Evolutionary conservation across 2,888 invertebrate genomes (phyloP), one percentile per base, ranked within the genome.

Genomic region (Lasius platythorax): DNA sequence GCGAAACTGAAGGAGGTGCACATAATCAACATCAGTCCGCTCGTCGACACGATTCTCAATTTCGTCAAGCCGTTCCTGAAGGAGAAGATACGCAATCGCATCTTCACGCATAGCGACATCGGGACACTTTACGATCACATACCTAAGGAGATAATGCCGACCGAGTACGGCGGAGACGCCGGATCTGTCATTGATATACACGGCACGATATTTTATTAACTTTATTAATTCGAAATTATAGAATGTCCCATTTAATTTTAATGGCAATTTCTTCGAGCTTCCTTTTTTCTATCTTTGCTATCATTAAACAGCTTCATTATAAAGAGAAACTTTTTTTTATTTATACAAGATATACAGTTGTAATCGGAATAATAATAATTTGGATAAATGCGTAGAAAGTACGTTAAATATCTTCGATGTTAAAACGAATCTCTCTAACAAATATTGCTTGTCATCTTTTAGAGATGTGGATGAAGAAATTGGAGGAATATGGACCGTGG

Each of bases 1-100:
- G 98, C 98, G 0, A 98, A 98, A 94, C 96, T 98, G 92, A 98
- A 98, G 95, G 97, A 98, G 95, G 97, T 98, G 43, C 98, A 98
- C 93, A 97, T 98, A 0, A 96, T 98, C 92, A 98, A 98, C 93
- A 97, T 97, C 4, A 98, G 98, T 1, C 97, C 98, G 0, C 95
- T 98, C 56, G 97, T 98, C 50, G 98, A 98, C 93, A 98, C 98
- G 86, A 98, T 98, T 88, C 97, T 98, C 90, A 97, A 97, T 93
- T 98, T 98, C 94, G 98, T 98, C 33, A 98, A 98, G 94, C 98
- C 98, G 0, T 98, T 98, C 95, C 95, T 98, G 88, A 98, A 98
- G 95, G 98, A 98, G 94, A 98, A 98, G 96, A 98, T 98, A 92
- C 96, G 97, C 92, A 97, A 97, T 92, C 97, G 98, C 91, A 97